Base-by-base conservation (phyloP, 2,113 vertebrate genomes). In the Anser cygnoides region DNA sequence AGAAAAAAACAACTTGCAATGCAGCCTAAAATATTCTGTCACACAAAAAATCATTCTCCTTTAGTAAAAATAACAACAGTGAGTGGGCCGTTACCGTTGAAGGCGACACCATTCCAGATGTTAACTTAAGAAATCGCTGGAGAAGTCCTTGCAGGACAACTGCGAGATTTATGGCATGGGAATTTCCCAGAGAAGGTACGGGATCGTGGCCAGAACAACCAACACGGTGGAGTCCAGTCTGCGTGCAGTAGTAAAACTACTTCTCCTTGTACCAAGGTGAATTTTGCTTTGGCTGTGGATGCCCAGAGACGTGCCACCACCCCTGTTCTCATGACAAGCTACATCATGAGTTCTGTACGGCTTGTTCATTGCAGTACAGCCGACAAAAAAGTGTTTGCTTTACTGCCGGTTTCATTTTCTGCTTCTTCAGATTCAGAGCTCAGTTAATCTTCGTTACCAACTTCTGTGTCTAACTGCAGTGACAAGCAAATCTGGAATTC, bases 71-170 rank as follows among this genome's bases (percentile, higher is more conserved):
- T 3, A 54, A 18, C 23, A 84, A 4, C 72, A 9, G 73, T 1
- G 77, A 50, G n/a, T 17, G 50, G 65, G 63, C 9, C 16, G 2
- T 9, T 37, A 11, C 0, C 46, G 49, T 8, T 67, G 61, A 43
- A 4, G 0, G 0, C 8, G 81, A 4, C 7, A 23, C 73, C 13
- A n/a, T 58, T 50, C 59, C 7, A 28, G 35, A 44, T 0, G 28
- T 20, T 70, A 28, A 15, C 8, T 14, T 4, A 2, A 44, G 82
- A 50, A 66, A 37, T 26, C 41, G 15, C 41, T 31, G 16, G 57
- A 62, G 49, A 3, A 33, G 58, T 55, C 65, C 74, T 66, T 11
- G 37, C 20, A 79, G 70, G 81, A 11, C 35, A 62, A 22, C 28
- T 11, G 35, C 28, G 49, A 19, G 54, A 65, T 50, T 52, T 52